Evolutionary conservation across 2,113 vertebrate species (phyloP).

Genomic region (Picathartes gymnocephalus): DNA sequence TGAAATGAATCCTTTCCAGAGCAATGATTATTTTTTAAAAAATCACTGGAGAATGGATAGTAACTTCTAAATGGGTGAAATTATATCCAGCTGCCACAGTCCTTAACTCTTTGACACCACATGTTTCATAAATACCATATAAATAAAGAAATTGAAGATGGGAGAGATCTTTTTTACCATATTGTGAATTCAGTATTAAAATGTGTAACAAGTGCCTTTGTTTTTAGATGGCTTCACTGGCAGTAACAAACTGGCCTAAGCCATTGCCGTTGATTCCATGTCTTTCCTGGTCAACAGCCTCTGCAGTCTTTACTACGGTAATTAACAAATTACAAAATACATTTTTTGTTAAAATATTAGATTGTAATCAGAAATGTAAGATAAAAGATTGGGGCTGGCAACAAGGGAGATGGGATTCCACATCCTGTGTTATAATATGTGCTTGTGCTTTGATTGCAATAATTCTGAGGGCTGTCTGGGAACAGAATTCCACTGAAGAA

Average conservation of each 20-base stretch:
- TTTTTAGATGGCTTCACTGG: slow-evolving; percentile 94
- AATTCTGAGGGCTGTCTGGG: not conserved
- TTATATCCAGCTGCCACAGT: not conserved
- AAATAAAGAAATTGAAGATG: not conserved
- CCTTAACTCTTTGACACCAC: not conserved
- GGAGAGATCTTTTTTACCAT: not conserved
- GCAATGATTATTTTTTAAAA: not conserved
- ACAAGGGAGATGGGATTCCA: not conserved
- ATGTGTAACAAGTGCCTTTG: not conserved
- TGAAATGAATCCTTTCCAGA: not conserved
- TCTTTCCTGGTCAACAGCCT: slow-evolving; percentile 97
- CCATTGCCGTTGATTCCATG: slow-evolving; percentile 94
- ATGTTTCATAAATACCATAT: not conserved
- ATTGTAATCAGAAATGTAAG: not conserved
- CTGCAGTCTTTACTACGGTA: slow-evolving; percentile 97
- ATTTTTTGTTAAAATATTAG: not conserved
- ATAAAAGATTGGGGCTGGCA: not conserved
- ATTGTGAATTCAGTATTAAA: not conserved
- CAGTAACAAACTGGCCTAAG: slow-evolving; percentile 96
- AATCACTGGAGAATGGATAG: not conserved
- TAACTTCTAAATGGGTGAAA: not conserved
- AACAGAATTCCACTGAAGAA: not conserved
- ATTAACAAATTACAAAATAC: not conserved
- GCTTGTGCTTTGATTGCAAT: not conserved
- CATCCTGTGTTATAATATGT: not conserved